Evolutionary conservation across 2,797 vertebrate genomes (phyloP), one percentile per base, ranked within the genome.

Genomic region (Anguilla anguilla): DNA sequence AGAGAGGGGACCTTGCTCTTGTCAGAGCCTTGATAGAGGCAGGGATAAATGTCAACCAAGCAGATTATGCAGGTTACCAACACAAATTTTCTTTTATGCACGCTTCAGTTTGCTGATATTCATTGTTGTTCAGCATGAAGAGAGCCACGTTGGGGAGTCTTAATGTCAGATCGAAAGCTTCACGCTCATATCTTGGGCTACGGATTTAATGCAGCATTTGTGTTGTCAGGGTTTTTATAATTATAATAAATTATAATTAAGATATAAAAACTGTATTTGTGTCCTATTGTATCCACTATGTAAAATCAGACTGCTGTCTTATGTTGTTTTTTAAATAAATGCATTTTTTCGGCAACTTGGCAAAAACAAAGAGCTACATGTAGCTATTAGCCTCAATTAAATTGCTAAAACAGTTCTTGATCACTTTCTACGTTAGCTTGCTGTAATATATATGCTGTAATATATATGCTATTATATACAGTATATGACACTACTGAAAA

Each of bases 51-150:
- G 91, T 98, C 85, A 96, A 98, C 93, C 84, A 92, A 13, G 91
- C 93, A 91, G 97, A 98, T 90, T 87, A 96, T 88, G 95, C 96
- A 97, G 97, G 97, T 98, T 89, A 93, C 93, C 86, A 89, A 88
- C 81, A 84, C 87, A 0, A 6, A 17, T n/a, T 67, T n/a, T 64
- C 3, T 64, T 67, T n/a, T 9, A 67, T n/a, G 9, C 22, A n/a
- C 22, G 1, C 64, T 67, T 67, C 15, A 67, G 6, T n/a, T 67
- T 57, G 13, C 55, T 17, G 55, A 3, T 17, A 57, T 57, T 57
- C 55, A 57, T 57, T 4, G 10, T 39, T 77, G 72, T 19, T 43
- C 35, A 17, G 13, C 72, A 77, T 43, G 35, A 39, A 77, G 72
- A 43, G 31, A 43, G 7, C 31, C 43, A 43, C 31, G 35, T 39